These are phyloP conservation scores for Syngnathus floridae DNA, from an alignment of 2,113 vertebrate genomes.

Conservation along the genomic window DNA sequence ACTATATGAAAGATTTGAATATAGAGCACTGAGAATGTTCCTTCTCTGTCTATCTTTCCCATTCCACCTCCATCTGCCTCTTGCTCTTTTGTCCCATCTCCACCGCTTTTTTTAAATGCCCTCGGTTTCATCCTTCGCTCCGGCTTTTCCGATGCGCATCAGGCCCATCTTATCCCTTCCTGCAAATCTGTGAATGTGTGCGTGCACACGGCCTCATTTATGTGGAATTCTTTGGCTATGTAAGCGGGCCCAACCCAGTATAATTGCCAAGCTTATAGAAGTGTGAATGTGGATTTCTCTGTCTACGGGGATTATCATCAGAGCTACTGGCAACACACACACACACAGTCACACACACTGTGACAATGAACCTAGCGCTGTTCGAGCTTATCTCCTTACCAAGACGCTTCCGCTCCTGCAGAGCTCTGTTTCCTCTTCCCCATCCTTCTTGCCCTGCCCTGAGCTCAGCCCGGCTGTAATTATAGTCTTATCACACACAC, in stretches of 20 bases:
- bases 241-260: slow-evolving; percentile 51
- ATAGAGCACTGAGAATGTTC: slow-evolving; percentile 43
- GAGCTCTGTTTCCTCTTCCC: slow-evolving; percentile 64
- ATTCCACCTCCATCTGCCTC: slow-evolving; percentile 14
- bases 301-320: slow-evolving; percentile 66
- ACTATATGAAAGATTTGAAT: slow-evolving; percentile 47
- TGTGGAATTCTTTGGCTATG: slow-evolving; percentile 45
- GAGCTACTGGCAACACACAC: slow-evolving; percentile 51
- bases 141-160: slow-evolving; percentile 21
- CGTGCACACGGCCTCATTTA: slow-evolving; percentile 22
- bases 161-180: slow-evolving; percentile 35
- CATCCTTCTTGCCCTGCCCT: slow-evolving; percentile 60
- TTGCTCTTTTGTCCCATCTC: slow-evolving; percentile 21
- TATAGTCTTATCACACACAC: slow-evolving; percentile 66
- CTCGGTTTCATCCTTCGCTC: slow-evolving; percentile 30
- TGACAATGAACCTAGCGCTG: slow-evolving; percentile 57
- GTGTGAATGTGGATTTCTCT: slow-evolving; percentile 56
- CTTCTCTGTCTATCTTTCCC: slow-evolving; percentile 19
- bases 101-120: slow-evolving; percentile 14
- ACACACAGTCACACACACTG: slow-evolving; percentile 32
- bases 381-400: slow-evolving; percentile 68
- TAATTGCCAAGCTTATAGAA: slow-evolving; percentile 65
- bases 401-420: slow-evolving; percentile 64
- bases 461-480: slow-evolving; percentile 66
- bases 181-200: slow-evolving; percentile 42